Evolutionary conservation across 2,888 invertebrate species (phyloP), one percentile per base, ranked within the genome.

Genomic region (Notodonta dromedarius): DNA sequence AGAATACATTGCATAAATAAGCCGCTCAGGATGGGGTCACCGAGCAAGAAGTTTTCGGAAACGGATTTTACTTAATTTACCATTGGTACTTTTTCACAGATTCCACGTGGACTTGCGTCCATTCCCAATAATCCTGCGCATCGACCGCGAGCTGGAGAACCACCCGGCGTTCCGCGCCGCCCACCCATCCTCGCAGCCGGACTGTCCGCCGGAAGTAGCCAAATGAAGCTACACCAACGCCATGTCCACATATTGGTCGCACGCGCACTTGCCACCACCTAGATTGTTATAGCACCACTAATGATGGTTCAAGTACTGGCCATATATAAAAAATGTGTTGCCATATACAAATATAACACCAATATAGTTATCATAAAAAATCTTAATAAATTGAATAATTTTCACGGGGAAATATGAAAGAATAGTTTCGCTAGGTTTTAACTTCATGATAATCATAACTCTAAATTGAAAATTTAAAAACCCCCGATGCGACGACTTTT

Each of bases 101-200:
- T 99, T 98, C 94, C 97, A 98, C 79, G 98, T 99, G 12, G 98
- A 99, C 86, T 91, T 99, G 73, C 95, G 96, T 67, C 96, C 97
- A 1, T 99, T 97, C 87, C 99, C 99, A 5, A 97, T 96, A 59
- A 98, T 99, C 75, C 93, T 96, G 61, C 95, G 98, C 80, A 97
- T 99, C 63, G 97, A 98, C 86, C 95, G 97, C 58, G 97, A 97
- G 80, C 93, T 99, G 70, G 96, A 96, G 84, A 96, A 97, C 83
- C 97, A 98, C 84, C 98, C 98, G 14, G 98, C 98, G 5, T 98
- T 99, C 93, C 95, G 97, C 69, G 97, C 96, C 40, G 98, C 98
- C 51, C 98, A 98, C 93, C 98, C 98, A 51, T 96, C 96, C 71
- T 95, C 96, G 79, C 99, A 99, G 94, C 98, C 98, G 5, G 99